Percentiles rank a stretch among this genome's conserved stretches.
Evolutionary conservation across 2,888 invertebrate genomes (phyloP).

Genomic region (Eupithecia pulchellata): DNA sequence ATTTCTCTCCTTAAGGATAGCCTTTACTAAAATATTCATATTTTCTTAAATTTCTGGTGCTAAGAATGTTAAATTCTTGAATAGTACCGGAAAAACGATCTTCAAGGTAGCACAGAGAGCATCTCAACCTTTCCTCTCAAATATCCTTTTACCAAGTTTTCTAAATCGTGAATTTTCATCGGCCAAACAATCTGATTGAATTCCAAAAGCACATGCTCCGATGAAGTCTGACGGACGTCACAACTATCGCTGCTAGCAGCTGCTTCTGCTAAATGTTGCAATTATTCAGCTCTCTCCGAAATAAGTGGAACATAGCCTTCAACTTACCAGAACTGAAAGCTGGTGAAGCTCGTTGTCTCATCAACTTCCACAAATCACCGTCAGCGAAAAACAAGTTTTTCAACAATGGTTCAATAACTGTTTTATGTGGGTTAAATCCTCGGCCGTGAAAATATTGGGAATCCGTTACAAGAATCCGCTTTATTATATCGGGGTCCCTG

Average conservation of each 20-base stretch:
- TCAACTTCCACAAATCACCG: constrained; percentile 64
- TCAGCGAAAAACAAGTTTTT: constrained; percentile 64
- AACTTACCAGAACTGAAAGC: constrained; percentile 66
- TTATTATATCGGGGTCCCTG: constrained; percentile 62
- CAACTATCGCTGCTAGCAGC: constrained; percentile 12
- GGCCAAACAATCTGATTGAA: constrained; percentile 60
- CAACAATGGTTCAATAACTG: constrained; percentile 59
- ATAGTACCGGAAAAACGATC: constrained; percentile 55
- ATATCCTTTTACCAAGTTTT: constrained; percentile 59
- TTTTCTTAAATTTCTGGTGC: constrained; percentile 51
- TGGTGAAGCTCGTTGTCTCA: constrained; percentile 66
- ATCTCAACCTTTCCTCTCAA: constrained; percentile 46
- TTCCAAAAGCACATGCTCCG: constrained; percentile 65
- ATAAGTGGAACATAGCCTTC: constrained; percentile 68
- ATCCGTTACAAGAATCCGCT: constrained; percentile 57
- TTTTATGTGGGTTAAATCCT: constrained; percentile 54
- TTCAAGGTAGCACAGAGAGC: constrained; percentile 51
- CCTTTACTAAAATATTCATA: constrained; percentile 54
- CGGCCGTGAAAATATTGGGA: constrained; percentile 60
- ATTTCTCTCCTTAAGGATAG: constrained; percentile 59
- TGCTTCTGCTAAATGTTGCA: constrained; percentile 53
- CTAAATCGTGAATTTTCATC: constrained; percentile 62
- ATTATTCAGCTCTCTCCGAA: constrained; percentile 59
- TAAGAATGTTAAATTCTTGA: constrained; percentile 52
- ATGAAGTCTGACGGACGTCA: constrained; percentile 65